Evolutionary conservation across 64 coral and sea anemone genomes (phyloP).

Genomic region (Actinia tenebrosa): DNA sequence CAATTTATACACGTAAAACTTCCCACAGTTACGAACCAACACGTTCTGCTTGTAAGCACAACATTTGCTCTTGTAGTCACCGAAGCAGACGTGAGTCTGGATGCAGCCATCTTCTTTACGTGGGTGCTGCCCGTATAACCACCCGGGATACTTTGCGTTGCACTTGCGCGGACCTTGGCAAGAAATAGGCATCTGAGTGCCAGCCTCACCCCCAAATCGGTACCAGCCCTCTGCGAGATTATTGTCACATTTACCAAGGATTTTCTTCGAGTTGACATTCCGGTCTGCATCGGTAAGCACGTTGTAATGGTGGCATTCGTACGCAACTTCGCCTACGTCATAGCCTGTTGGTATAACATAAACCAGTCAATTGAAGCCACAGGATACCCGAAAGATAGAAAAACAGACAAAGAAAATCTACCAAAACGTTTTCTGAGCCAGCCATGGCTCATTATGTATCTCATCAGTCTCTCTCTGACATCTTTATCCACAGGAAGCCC

Average conservation of each 20-base stretch:
- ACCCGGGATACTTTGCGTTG: conserved; percentile 69
- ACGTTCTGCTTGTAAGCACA: conserved; percentile 41
- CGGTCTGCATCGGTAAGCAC: conserved; percentile 55
- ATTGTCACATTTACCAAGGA: conserved; percentile 63
- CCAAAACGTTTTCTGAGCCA: too few relatives aligned
- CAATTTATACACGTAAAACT: conserved; percentile 78
- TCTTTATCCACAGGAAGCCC: too few relatives aligned
- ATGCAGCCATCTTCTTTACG: conserved; percentile 70
- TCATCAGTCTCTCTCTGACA: too few relatives aligned
- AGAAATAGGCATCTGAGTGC: conserved; percentile 52
- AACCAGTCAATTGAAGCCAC: too few relatives aligned
- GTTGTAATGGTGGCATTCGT: conserved; percentile 87
- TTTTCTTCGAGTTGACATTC: conserved; percentile 23
- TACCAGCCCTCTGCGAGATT: conserved; percentile 92
- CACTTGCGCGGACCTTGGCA: conserved; percentile 41
- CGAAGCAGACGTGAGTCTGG: conserved; percentile 68
- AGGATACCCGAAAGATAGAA: too few relatives aligned
- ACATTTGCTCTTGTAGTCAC: conserved; percentile 43
- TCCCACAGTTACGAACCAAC: conserved; percentile 80
- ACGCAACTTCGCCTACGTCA: conserved; percentile 65
- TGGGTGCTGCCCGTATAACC: conserved; percentile 73
- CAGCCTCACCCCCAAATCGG: conserved; percentile 60
- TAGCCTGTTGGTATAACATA: conserved; percentile 40
- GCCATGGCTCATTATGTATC: too few relatives aligned
- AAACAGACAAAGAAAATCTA: too few relatives aligned